Base-by-base conservation (phyloP, 2,888 invertebrate species). In the Rhagonycha fulva region DNA sequence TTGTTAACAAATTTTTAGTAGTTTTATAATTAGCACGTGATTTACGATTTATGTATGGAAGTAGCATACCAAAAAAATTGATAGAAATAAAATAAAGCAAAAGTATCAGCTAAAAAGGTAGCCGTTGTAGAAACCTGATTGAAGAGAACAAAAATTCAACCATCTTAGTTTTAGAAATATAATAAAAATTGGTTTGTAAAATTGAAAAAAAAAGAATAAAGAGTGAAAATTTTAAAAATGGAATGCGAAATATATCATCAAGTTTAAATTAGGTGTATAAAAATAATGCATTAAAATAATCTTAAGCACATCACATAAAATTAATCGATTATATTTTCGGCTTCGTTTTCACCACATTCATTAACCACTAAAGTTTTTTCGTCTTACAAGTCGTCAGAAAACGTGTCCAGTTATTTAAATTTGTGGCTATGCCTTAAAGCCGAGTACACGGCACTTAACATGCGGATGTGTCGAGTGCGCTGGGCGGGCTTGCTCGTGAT, bases 401-500 rank as follows among this genome's bases (percentile, higher is more conserved):
- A 76, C 76, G 76, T 76, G 76, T 72, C 62, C 76, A 73, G 76
- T 76, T 76, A 76, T 76, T 76, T 76, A 76, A 76, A 76, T 76
- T 76, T 67, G 70, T 70, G 70, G 73, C 62, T 76, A 61, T 76
- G 76, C 76, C 76, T 76, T 76, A 68, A 76, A 72, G 70, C 76
- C 72, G 60, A 72, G 73, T 76, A 76, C 77, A 74, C 71, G 82
- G 82, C 82, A 83, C 83, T 85, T 85, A 84, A 82, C 84, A 84
- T 84, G 84, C 84, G 84, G 85, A 86, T 84, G 84, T 85, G 85
- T 84, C 84, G 86, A 85, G 84, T 84, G 84, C 83, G 82, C 79
- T 86, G 86, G 86, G 85, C 86, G 86, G 85, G 84, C 83, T 80
- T 84, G 82, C 84, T 87, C 87, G 87, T 87, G 87, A 86, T 86